Conservation (phyloP, 2,888 invertebrate species). For the Yponomeuta evonymella region DNA sequence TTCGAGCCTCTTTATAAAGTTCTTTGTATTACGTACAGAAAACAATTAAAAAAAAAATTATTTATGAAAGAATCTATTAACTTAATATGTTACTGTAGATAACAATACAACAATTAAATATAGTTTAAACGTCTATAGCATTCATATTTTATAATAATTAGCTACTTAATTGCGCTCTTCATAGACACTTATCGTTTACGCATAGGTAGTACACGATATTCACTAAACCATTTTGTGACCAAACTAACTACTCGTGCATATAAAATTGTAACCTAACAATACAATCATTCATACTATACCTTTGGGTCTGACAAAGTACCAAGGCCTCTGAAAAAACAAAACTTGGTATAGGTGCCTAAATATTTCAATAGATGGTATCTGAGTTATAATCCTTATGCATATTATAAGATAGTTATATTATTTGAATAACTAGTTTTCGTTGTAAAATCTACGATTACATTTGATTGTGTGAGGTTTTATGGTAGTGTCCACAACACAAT, state of each 20-base stretch:
- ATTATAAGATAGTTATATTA: background rate
- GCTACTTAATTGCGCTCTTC: conserved; percentile 39
- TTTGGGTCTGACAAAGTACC: conserved; percentile 24
- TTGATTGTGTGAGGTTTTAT: conserved; percentile 3
- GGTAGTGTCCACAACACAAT: conserved; percentile 5
- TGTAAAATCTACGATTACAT: conserved; percentile 68
- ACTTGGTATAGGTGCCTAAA: background rate
- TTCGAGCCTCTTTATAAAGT: no score
- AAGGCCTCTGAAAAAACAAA: conserved; percentile 27
- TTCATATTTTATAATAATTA: background rate
- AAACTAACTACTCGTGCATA: conserved; percentile 57
- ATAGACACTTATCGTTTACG: conserved; percentile 39
- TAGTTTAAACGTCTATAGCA: background rate
- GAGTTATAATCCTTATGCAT: background rate
- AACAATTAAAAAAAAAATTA: no score
- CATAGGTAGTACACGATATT: conserved; percentile 33
- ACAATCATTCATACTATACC: conserved; percentile 25
- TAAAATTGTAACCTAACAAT: conserved; percentile 31
- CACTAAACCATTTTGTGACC: conserved; percentile 48
- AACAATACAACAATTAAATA: conserved; percentile 12
- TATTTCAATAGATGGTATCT: no score
- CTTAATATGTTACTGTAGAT: conserved; percentile 30
- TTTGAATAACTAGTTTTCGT: conserved; percentile 40
- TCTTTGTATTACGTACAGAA: no score
- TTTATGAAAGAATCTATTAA: conserved; percentile 19